Conservation (phyloP, 1,140 invertebrate species). For the Hyles vespertilio region DNA sequence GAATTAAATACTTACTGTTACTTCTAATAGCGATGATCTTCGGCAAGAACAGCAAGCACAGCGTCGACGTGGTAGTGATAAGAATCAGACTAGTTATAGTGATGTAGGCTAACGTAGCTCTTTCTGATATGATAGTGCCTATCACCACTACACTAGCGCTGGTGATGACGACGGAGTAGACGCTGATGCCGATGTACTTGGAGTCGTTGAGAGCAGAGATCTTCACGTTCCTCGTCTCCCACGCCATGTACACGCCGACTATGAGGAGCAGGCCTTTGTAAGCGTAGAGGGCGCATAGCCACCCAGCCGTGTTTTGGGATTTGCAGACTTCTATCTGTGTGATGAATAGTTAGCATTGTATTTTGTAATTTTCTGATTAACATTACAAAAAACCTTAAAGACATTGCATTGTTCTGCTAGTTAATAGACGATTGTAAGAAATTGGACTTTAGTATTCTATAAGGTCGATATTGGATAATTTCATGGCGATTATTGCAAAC, state of each 20-base stretch:
- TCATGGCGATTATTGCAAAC: too few relatives aligned
- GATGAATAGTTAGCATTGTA: background rate
- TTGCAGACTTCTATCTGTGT: constrained; percentile 89
- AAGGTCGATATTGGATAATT: too few relatives aligned
- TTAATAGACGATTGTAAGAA: too few relatives aligned
- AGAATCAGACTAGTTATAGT: constrained; percentile 89
- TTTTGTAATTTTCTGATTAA: too few relatives aligned
- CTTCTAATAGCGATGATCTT: constrained; percentile 84
- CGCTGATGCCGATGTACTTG: constrained; percentile 95
- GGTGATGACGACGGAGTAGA: constrained; percentile 94
- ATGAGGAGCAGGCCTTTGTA: constrained; percentile 92
- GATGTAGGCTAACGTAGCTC: constrained; percentile 89
- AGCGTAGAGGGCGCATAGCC: constrained; percentile 90
- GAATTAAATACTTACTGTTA: constrained; percentile 64
- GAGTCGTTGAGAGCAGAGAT: constrained; percentile 98
- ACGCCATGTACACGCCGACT: constrained; percentile 97
- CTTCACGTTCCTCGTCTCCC: constrained; percentile 97
- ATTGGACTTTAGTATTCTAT: too few relatives aligned
- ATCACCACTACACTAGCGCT: constrained; percentile 89
- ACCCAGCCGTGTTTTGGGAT: constrained; percentile 89
- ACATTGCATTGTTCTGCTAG: too few relatives aligned
- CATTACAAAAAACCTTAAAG: too few relatives aligned
- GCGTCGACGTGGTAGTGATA: constrained; percentile 89
- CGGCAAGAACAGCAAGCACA: constrained; percentile 91
- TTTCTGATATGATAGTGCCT: constrained; percentile 89